Evolutionary conservation across 2,888 invertebrate genomes (phyloP).

Genomic region (Eumacrocentrus americanus): DNA sequence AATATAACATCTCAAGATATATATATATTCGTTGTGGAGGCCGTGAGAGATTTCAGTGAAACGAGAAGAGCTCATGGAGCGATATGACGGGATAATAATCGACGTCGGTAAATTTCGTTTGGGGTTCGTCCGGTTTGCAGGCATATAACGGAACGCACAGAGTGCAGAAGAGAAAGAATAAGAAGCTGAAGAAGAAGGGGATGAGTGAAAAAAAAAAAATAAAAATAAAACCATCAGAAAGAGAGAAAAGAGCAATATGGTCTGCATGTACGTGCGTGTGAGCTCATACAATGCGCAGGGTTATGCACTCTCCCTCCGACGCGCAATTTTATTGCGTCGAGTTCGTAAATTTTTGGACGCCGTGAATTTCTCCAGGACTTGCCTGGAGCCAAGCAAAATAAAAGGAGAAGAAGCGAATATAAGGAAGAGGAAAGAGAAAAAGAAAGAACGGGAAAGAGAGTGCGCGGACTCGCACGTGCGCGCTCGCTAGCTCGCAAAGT

Average conservation of each 20-base stretch:
- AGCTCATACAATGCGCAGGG: conserved; percentile 20
- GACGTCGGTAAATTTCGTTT: conserved; percentile 28
- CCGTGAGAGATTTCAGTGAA: conserved; percentile 28
- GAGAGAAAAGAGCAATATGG: no score
- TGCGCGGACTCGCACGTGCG: conserved; percentile 18
- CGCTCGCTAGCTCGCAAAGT: conserved; percentile 25
- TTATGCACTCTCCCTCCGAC: conserved; percentile 16
- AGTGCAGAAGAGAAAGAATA: conserved; percentile 5
- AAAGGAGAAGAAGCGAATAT: conserved; percentile 12
- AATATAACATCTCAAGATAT: no score
- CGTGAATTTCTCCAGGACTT: conserved; percentile 16
- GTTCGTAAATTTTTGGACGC: conserved; percentile 35
- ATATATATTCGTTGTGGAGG: conserved; percentile 3
- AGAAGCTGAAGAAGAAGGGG: conserved; percentile 1
- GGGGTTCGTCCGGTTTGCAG: conserved; percentile 23
- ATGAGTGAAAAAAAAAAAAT: conserved; percentile 6
- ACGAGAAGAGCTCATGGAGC: conserved; percentile 19
- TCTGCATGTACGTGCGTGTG: conserved; percentile 18
- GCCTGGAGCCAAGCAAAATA: not conserved
- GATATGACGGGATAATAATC: conserved; percentile 31
- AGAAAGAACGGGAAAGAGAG: conserved; percentile 2
- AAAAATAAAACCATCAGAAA: not conserved
- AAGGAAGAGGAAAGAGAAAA: conserved; percentile 7
- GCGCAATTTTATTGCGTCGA: conserved; percentile 29
- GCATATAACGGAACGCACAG: conserved; percentile 22